Evolutionary conservation across 2,113 vertebrate species (phyloP).

Genomic region (Eclectus roratus): DNA sequence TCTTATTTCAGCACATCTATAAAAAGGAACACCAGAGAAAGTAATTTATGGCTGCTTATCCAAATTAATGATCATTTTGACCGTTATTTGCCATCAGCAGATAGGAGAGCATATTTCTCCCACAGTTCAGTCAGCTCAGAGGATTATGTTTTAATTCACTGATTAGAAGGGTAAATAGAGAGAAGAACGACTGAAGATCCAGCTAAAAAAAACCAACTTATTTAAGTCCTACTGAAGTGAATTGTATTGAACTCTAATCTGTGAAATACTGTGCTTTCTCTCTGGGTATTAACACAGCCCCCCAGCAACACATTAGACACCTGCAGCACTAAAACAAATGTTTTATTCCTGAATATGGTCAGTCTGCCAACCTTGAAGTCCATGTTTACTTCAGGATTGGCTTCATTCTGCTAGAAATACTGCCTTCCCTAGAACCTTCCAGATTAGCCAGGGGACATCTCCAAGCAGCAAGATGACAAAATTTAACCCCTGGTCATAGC

Average conservation of each 20-base stretch:
- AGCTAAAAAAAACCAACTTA: neutral
- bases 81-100: neutral
- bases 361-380: neutral
- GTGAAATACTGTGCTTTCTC: neutral
- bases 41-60: neutral
- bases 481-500: neutral
- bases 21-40: neutral
- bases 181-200: neutral
- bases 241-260: neutral
- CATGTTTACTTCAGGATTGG: neutral
- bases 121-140: neutral
- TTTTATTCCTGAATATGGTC: neutral
- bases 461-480: neutral
- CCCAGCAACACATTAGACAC: accelerated
- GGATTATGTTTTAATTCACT: neutral
- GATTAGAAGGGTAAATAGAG: neutral
- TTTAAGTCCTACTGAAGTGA: accelerated
- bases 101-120: neutral
- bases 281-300: no score
- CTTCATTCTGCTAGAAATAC: neutral
- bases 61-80: neutral
- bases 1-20: neutral
- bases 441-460: neutral
- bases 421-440: neutral
- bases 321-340: neutral